These are phyloP conservation scores for Xanthorhoe designata DNA, from an alignment of 2,888 invertebrate genomes.

Conservation along the genomic window DNA sequence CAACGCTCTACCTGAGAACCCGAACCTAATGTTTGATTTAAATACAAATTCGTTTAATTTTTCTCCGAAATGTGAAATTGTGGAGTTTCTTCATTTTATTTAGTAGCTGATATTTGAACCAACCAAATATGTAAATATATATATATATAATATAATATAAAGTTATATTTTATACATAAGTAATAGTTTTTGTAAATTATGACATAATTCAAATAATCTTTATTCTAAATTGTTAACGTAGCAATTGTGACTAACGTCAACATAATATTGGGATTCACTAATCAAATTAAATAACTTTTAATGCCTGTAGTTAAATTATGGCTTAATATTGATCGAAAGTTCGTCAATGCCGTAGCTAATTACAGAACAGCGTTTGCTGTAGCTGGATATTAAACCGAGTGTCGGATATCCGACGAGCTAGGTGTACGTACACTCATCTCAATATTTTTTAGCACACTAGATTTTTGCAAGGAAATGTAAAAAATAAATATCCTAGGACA, in stretches of 20 bases:
- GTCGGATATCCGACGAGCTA: conserved; percentile 79
- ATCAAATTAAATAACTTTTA: conserved; percentile 15
- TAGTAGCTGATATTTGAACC: not conserved
- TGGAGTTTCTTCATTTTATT: not conserved
- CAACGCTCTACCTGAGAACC: conserved; percentile 69
- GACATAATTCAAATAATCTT: no score
- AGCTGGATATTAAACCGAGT: conserved; percentile 79
- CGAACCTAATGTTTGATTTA: conserved; percentile 44
- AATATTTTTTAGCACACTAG: not conserved
- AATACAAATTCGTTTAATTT: conserved; percentile 35
- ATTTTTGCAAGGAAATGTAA: not conserved
- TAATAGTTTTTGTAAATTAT: no score
- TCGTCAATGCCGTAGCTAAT: conserved; percentile 79
- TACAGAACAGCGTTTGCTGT: conserved; percentile 77
- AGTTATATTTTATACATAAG: no score
- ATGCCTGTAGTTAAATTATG: conserved; percentile 18
- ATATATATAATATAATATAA: no score
- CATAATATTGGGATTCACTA: conserved; percentile 5
- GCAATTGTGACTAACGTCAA: not conserved
- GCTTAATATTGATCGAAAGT: conserved; percentile 51
- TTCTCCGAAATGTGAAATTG: conserved; percentile 7
- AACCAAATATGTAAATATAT: not conserved
- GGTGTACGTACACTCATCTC: conserved; percentile 69
- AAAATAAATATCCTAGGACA: no score
- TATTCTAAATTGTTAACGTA: no score